A percentile compares a stretch with the other conserved stretches of the same genome.
These are phyloP conservation scores for Leptoteleia sp. DNA, from an alignment of 1,140 invertebrate species.

Conservation along the genomic window DNA sequence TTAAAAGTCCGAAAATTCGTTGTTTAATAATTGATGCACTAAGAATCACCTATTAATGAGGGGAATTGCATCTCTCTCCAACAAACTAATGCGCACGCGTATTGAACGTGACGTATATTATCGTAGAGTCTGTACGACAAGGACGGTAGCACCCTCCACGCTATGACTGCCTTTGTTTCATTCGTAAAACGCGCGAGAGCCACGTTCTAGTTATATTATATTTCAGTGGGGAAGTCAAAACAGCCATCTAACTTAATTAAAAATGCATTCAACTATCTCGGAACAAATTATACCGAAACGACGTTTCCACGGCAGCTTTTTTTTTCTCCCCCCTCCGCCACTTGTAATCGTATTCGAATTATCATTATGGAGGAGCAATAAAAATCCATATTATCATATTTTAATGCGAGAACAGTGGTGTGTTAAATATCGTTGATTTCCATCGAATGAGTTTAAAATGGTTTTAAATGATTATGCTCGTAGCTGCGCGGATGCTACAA, in stretches of 20 bases:
- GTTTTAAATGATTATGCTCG: constrained; percentile 35
- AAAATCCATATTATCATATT: constrained; percentile 32
- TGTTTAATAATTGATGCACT: too few species aligned
- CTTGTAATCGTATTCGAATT: constrained; percentile 13
- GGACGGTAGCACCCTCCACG: too few species aligned
- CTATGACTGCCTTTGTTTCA: too few species aligned
- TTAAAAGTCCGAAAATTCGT: too few species aligned
- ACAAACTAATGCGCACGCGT: too few species aligned
- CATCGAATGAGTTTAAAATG: constrained; percentile 47
- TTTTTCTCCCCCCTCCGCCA: neutral
- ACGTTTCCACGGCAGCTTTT: neutral
- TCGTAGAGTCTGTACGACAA: too few species aligned
- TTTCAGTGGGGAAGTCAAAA: neutral
- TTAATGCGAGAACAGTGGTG: constrained; percentile 20
- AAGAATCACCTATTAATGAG: too few species aligned
- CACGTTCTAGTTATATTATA: too few species aligned
- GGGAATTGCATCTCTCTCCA: too few species aligned
- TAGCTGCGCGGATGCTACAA: constrained; percentile 26
- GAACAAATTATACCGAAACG: constrained; percentile 14
- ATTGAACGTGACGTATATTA: too few species aligned
- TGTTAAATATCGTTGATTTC: constrained; percentile 49
- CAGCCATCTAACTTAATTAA: too few species aligned
- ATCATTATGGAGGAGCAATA: constrained; percentile 16
- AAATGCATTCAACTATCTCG: neutral
- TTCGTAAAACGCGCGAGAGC: too few species aligned